Conservation (phyloP, 2,888 invertebrate species). For the Pandemis corylana region DNA sequence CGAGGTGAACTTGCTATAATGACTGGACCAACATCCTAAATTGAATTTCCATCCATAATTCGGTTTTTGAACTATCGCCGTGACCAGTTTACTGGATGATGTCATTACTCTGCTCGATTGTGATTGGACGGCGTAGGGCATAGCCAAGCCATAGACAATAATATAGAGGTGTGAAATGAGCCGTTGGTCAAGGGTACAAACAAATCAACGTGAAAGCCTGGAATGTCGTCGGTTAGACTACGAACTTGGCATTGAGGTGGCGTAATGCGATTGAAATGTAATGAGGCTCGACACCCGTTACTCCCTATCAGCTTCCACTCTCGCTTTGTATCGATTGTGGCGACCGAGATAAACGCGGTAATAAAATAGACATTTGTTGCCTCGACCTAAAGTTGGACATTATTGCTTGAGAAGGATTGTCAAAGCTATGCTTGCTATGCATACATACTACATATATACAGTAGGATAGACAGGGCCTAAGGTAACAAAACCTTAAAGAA, state of each 20-base stretch:
- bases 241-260: slow-evolving; percentile 76
- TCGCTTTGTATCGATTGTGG: slow-evolving; percentile 23
- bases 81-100: slow-evolving; percentile 19
- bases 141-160: neutral
- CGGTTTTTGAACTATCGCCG: slow-evolving; percentile 20
- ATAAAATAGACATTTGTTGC: neutral
- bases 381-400: no score
- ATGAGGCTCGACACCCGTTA: slow-evolving; percentile 53
- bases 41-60: slow-evolving; percentile 30
- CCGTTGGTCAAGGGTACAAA: slow-evolving; percentile 58
- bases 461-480: no score
- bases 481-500: no score
- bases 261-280: slow-evolving; percentile 67
- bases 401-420: no score
- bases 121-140: slow-evolving; percentile 5
- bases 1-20: no score
- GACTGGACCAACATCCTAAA: no score
- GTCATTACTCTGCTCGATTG: slow-evolving; percentile 14
- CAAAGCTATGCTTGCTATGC: no score
- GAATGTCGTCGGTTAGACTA: slow-evolving; percentile 47
- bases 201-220: slow-evolving; percentile 73
- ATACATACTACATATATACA: no score
- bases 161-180: slow-evolving; percentile 14
- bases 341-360: slow-evolving; percentile 16
- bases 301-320: neutral